Evolutionary conservation across 2,888 invertebrate genomes (phyloP), one percentile per base, ranked within the genome.

Genomic region (Steromphala cineraria): DNA sequence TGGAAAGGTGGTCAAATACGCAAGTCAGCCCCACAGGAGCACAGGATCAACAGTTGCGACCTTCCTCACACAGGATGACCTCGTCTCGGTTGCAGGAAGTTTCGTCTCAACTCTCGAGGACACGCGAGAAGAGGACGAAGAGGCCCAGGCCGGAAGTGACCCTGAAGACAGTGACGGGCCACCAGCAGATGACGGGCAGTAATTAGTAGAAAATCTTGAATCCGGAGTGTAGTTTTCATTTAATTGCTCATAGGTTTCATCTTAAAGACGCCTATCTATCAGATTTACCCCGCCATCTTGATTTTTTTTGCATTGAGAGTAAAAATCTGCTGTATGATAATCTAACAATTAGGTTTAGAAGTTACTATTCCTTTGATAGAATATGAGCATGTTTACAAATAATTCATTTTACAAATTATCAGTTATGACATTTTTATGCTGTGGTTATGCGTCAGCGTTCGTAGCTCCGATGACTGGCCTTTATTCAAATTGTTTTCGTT

Each of bases 11-110:
- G 81, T 82, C 13, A 78, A 80, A 13, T 74, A 80, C n/a, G 82
- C 85, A 19, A 86, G 86, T 55, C 53, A 75, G 4, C 67, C 8
- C 1, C 89, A 89, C 80, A 62, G 53, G 10, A 89, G 88, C 76
- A 86, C 87, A 1, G 89, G 89, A 0, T 88, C 88, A 5, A 89
- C 88, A 3, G 88, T 89, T 17, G 82, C 83, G 24, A 88, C 87
- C 40, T 88, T 87, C 77, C 82, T 88, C 21, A 84, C 85, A 15
- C 89, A 89, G 75, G 85, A 82, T 28, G 85, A 86, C n/a, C 81
- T 86, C 31, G 82, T 79, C 15, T 53, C 78, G 10, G 67, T 67
- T 4, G 71, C 78, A 36, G 71, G 79, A 17, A 78, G 79, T 0
- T 84, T 81, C n/a, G 82, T 79, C 74, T 81, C 80, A 21, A 82